Conservation (phyloP, 2,797 vertebrate species). For the Lepilemur septentrionalis region DNA sequence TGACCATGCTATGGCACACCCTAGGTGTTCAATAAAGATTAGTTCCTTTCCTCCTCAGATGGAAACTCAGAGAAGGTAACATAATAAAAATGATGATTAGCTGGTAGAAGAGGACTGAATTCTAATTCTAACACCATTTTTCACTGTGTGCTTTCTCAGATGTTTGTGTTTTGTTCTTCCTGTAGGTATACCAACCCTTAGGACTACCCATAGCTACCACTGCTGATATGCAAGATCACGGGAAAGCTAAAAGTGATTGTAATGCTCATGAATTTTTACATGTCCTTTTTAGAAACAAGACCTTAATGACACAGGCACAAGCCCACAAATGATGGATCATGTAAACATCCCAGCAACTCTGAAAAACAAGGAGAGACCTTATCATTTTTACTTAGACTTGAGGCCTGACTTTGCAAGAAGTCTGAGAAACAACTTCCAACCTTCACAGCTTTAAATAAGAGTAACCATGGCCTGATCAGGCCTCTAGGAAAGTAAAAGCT, state of each 20-base stretch:
- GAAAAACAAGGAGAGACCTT: neutral
- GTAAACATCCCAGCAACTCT: neutral
- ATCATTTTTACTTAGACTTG: neutral
- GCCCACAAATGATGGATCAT: neutral
- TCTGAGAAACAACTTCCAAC: neutral
- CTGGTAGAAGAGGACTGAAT: neutral
- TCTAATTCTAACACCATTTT: neutral
- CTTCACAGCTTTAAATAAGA: neutral
- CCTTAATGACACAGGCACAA: neutral
- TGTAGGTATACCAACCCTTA: neutral
- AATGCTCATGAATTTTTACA: neutral
- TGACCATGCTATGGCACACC: neutral
- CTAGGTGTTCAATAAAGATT: neutral
- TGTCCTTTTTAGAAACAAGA: neutral
- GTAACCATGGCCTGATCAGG: neutral
- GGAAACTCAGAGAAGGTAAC: neutral
- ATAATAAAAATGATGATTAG: neutral
- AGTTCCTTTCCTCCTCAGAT: neutral
- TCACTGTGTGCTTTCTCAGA: neutral
- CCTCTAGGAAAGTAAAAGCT: neutral
- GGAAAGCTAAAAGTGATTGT: neutral
- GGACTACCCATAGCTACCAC: neutral
- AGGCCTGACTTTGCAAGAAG: neutral
- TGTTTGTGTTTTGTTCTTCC: neutral
- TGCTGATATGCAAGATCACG: neutral